Evolutionary conservation across 2,888 invertebrate species (phyloP).

Genomic region (Chironomus tentans): DNA sequence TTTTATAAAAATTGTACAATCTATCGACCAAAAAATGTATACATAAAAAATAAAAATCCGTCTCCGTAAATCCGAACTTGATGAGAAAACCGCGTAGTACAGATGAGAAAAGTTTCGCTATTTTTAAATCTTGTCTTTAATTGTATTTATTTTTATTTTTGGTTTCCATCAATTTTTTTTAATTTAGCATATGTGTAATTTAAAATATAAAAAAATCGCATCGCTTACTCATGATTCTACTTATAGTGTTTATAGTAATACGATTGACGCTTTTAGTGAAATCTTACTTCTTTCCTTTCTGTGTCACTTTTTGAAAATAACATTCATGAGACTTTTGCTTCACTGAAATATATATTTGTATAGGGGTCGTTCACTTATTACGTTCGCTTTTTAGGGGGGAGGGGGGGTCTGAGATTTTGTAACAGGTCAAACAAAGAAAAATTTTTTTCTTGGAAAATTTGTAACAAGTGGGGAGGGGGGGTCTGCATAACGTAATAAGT

Average conservation of each 20-base stretch:
- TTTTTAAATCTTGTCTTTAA: slow-evolving; percentile 21
- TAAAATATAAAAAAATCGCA: slow-evolving; percentile 1
- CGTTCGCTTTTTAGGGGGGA: no score
- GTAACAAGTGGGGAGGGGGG: no score
- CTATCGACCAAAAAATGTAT: background rate
- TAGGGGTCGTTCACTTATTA: no score
- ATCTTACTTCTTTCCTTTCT: no score
- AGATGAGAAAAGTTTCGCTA: slow-evolving; percentile 2
- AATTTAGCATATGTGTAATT: slow-evolving; percentile 25
- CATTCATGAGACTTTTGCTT: no score
- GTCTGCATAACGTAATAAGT: no score
- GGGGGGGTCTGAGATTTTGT: no score
- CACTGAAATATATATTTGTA: no score
- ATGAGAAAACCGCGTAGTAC: background rate
- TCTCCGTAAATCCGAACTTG: background rate
- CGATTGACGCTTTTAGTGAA: no score
- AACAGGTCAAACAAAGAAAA: no score
- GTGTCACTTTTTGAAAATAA: no score
- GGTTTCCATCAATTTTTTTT: slow-evolving; percentile 18
- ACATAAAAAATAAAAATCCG: background rate
- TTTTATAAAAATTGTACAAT: slow-evolving; percentile 7
- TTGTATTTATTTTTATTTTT: slow-evolving; percentile 13
- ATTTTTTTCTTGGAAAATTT: no score
- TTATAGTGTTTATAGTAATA: background rate
- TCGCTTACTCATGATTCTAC: background rate